Conservation (phyloP, 2,888 invertebrate genomes). For the Idaea dimidiata region DNA sequence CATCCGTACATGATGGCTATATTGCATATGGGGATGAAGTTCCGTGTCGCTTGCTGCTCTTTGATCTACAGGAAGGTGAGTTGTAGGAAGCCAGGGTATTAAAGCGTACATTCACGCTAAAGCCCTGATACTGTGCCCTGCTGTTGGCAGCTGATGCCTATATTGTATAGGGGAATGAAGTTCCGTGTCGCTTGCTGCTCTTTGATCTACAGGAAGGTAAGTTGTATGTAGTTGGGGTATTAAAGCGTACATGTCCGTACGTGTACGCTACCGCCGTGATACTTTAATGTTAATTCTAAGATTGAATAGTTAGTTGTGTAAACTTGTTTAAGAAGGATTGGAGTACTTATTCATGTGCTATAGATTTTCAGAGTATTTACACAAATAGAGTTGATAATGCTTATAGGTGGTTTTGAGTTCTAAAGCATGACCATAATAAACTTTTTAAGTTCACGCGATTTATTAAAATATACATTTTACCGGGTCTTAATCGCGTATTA, state of each 20-base stretch:
- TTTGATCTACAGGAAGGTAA: conserved; percentile 89
- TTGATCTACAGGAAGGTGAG: conserved; percentile 89
- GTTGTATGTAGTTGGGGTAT: conserved; percentile 19
- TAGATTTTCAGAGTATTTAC: neutral
- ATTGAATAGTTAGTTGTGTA: too few species aligned
- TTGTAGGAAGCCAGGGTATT: too few species aligned
- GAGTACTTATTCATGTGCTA: neutral
- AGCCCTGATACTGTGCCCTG: conserved; percentile 87
- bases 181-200: conserved; percentile 90
- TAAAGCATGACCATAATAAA: too few species aligned
- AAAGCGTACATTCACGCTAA: conserved; percentile 89
- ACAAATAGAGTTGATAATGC: neutral
- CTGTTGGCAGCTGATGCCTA: conserved; percentile 91
- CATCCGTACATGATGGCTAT: conserved; percentile 95
- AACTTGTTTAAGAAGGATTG: too few species aligned
- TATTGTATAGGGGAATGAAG: conserved; percentile 91
- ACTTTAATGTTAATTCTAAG: too few species aligned
- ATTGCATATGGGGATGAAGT: conserved; percentile 90
- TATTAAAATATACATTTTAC: too few species aligned
- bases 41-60: conserved; percentile 90
- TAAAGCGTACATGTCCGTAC: neutral
- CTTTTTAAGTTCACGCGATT: too few species aligned
- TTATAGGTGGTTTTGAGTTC: too few species aligned
- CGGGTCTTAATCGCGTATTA: too few species aligned
- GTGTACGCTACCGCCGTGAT: too few species aligned